These are phyloP conservation scores for Meiosimyza platycephala DNA, from an alignment of 2,888 invertebrate genomes.

Conservation along the genomic window DNA sequence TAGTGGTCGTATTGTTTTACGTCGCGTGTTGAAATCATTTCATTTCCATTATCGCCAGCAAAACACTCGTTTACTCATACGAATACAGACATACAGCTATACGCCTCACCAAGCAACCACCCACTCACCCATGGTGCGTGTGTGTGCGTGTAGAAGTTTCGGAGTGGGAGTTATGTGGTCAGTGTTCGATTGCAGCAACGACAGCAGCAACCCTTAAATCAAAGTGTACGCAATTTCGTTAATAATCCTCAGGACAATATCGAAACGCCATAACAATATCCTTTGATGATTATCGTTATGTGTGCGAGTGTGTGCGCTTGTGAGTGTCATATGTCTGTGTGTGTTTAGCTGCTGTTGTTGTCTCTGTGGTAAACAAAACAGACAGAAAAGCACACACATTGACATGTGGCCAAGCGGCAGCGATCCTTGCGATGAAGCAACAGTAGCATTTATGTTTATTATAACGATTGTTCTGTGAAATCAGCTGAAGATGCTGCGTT, in stretches of 20 bases:
- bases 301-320: not conserved
- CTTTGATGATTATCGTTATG: conserved; percentile 63
- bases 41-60: conserved; percentile 28
- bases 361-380: not conserved
- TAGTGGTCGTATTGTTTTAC: conserved; percentile 16
- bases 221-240: conserved; percentile 64
- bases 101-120: not conserved
- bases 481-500: conserved; percentile 40
- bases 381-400: conserved; percentile 1
- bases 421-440: conserved; percentile 46
- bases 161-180: not conserved
- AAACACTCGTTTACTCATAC: conserved; percentile 15
- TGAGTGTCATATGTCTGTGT: not conserved
- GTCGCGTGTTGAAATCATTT: conserved; percentile 47
- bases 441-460: conserved; percentile 62
- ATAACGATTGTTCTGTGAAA: conserved; percentile 55
- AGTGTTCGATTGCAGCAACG: conserved; percentile 32
- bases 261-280: conserved; percentile 65
- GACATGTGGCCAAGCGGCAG: not conserved
- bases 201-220: conserved; percentile 62
- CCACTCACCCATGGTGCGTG: not conserved
- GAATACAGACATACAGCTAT: conserved; percentile 3
- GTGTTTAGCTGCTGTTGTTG: conserved; percentile 14
- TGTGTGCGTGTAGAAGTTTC: not conserved
- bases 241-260: conserved; percentile 66